phyloP scores from a whole-genome alignment of 2,113 vertebrate species.

The Rattus rattus region DNA sequence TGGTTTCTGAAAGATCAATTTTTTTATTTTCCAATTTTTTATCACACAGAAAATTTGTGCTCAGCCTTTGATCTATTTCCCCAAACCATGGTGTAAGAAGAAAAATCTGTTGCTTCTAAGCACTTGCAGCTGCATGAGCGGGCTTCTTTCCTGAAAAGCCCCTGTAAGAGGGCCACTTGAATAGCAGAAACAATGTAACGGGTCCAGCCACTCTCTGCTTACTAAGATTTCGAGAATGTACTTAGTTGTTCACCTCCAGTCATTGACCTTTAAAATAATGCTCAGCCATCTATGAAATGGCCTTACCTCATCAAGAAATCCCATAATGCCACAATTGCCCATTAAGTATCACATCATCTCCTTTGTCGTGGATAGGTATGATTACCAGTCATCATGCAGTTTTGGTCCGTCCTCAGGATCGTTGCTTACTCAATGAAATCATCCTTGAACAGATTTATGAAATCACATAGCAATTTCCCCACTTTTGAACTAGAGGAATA shows the following conservation, averaged over 20 bases:
- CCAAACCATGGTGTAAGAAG: background rate
- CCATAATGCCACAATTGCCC: constrained; percentile 16
- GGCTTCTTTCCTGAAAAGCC: background rate
- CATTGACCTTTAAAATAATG: constrained; percentile 58
- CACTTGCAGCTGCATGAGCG: background rate
- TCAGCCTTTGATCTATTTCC: constrained; percentile 4
- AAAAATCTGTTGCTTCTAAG: background rate
- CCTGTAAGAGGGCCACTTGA: background rate
- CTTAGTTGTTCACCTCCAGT: constrained; percentile 8
- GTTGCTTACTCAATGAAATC: background rate
- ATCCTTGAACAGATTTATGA: background rate
- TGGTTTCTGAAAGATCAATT: constrained; percentile 1
- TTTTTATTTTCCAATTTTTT: background rate
- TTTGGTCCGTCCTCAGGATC: background rate
- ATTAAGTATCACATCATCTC: constrained; percentile 13
- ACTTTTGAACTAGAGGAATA: background rate
- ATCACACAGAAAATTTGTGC: background rate
- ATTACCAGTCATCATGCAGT: background rate
- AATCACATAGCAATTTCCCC: background rate
- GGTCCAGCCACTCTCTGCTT: background rate
- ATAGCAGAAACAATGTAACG: background rate
- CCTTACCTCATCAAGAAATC: constrained; percentile 24
- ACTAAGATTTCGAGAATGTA: background rate
- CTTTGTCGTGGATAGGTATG: background rate
- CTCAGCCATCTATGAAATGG: constrained; percentile 41